Evolutionary conservation across 2,797 vertebrate species (phyloP).

Genomic region (Aotus griseimembra): DNA sequence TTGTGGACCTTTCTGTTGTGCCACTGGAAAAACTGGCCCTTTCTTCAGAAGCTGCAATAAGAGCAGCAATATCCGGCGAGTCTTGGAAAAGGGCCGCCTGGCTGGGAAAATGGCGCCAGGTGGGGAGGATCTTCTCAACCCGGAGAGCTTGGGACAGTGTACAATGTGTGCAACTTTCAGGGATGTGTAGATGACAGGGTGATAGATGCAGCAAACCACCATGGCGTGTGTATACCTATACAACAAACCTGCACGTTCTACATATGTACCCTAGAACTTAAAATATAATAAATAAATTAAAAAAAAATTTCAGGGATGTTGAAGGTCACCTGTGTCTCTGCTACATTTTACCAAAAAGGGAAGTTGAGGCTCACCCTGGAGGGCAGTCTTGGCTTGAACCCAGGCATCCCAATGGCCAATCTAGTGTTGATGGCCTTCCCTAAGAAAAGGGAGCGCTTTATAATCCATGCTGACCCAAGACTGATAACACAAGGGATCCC

Average conservation of each 20-base stretch:
- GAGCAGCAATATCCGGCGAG: not conserved
- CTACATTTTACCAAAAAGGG: not conserved
- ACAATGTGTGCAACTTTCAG: too few relatives aligned
- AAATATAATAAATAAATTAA: too few relatives aligned
- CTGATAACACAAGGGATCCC: too few relatives aligned
- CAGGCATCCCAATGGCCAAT: not conserved
- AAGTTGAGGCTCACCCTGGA: not conserved
- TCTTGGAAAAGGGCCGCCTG: not conserved
- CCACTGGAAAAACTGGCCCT: not conserved
- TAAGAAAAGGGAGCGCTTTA: not conserved
- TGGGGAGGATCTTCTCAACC: rapidly evolving
- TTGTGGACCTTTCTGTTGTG: not conserved
- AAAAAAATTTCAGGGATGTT: not conserved
- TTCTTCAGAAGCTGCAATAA: not conserved
- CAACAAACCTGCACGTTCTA: too few relatives aligned
- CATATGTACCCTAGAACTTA: too few relatives aligned
- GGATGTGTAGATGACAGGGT: too few relatives aligned
- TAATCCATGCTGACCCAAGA: not conserved
- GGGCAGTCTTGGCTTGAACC: not conserved
- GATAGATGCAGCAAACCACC: too few relatives aligned
- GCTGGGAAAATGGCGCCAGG: not conserved
- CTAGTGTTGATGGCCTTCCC: not conserved
- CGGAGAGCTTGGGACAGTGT: rapidly evolving
- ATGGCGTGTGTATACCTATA: too few relatives aligned
- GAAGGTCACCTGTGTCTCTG: not conserved